These are phyloP conservation scores for Mayetiola destructor DNA, from an alignment of 2,888 invertebrate species.

Conservation along the genomic window DNA sequence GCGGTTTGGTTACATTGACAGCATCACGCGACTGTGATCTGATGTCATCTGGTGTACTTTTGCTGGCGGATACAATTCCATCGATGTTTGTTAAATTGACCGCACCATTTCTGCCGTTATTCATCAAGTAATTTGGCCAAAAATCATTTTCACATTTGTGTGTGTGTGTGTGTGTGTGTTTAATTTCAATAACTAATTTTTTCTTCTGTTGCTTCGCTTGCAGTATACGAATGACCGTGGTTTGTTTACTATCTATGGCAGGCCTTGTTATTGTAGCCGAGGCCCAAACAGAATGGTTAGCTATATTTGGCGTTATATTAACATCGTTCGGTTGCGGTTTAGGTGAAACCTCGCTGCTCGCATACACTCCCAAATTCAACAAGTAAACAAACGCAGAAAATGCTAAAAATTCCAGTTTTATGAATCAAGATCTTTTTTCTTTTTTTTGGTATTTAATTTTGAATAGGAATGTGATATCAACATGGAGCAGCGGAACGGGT, in stretches of 20 bases:
- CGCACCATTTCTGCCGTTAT: slow-evolving; percentile 55
- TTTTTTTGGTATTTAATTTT: slow-evolving; percentile 19
- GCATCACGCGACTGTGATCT: slow-evolving; percentile 41
- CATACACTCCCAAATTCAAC: slow-evolving; percentile 54
- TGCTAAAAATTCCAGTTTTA: too few relatives aligned
- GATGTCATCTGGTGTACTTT: slow-evolving; percentile 58
- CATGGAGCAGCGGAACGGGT: slow-evolving; percentile 78
- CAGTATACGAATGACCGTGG: slow-evolving; percentile 44
- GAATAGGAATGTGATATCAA: slow-evolving; percentile 55
- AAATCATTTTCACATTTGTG: too few relatives aligned
- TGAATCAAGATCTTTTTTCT: background rate
- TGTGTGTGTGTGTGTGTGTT: too few relatives aligned
- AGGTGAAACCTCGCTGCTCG: slow-evolving; percentile 64
- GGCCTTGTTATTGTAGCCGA: slow-evolving; percentile 56
- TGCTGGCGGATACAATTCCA: slow-evolving; percentile 63
- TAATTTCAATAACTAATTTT: too few relatives aligned
- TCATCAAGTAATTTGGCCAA: slow-evolving; percentile 52
- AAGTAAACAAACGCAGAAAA: slow-evolving; percentile 35
- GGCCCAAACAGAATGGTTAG: slow-evolving; percentile 44
- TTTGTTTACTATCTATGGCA: slow-evolving; percentile 41
- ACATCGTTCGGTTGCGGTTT: slow-evolving; percentile 64
- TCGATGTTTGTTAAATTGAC: slow-evolving; percentile 51
- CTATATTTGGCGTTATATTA: slow-evolving; percentile 52
- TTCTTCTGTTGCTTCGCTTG: too few relatives aligned
- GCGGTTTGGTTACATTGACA: background rate